Evolutionary conservation across 1,140 invertebrate species (phyloP), one percentile per base, ranked within the genome.

Genomic region (Myzus persicae): DNA sequence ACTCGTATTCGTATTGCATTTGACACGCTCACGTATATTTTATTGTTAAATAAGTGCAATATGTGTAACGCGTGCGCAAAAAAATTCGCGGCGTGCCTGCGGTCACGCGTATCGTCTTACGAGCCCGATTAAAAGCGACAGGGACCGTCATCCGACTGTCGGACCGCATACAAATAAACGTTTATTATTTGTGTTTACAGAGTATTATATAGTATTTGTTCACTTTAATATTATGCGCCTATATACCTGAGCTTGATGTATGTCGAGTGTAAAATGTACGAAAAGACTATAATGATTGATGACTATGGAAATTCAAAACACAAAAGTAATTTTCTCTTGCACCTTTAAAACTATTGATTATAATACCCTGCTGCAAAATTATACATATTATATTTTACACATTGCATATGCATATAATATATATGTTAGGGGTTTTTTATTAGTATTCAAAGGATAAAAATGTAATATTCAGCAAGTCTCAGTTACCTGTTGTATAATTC

Each of bases 141-240:
- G 59, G 59, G n/a, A 76, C 59, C 59, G 59, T 76, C 59, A 76
- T 76, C 59, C 59, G 59, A 76, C 59, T 76, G 59, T 76, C 59
- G 31, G 59, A 76, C 59, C n/a, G 14, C 59, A 76, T 76, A 76
- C n/a, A 76, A 76, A 76, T 76, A 76, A 76, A 76, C 31, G 31
- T 76, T 76, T 76, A 76, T 76, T 5, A n/a, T 5, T 31, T 26
- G 14, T 76, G 31, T n/a, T 76, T 76, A n/a, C 59, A 5, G 48
- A 31, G 36, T 76, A n/a, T 67, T 67, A 67, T n/a, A 44, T 44
- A 44, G 42, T 44, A 24, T 51, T 51, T n/a, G n/a, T n/a, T 76
- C 14, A n/a, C 59, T 18, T 2, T 76, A 76, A 76, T 76, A 76
- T 18, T 76, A 76, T 67, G 5, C 18, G 18, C 9, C 8, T n/a